Conservation (phyloP, 2,888 invertebrate species). For the Troides oblongomaculatus region DNA sequence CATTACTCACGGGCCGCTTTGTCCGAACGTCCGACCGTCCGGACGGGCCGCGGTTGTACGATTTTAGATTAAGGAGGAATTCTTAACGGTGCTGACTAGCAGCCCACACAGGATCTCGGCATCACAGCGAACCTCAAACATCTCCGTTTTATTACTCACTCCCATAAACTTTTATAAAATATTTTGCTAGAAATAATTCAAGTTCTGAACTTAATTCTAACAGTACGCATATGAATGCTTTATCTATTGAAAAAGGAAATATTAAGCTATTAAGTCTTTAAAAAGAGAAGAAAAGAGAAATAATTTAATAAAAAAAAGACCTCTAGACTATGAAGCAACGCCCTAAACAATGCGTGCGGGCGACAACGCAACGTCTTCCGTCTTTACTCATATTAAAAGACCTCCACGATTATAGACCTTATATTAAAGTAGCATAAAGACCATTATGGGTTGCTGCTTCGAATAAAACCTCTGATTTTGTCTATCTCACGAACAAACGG, state of each 20-base stretch:
- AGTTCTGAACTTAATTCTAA: not conserved
- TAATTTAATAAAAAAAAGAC: conserved; percentile 20
- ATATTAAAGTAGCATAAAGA: not conserved
- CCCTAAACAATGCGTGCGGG: conserved; percentile 50
- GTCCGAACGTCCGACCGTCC: conserved; percentile 42
- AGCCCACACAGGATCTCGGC: conserved; percentile 56
- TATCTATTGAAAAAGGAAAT: not conserved
- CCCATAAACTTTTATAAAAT: not conserved
- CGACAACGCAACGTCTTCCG: conserved; percentile 28
- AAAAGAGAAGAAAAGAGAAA: conserved; percentile 14
- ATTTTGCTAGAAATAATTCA: too few species aligned
- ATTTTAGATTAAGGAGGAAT: conserved; percentile 68
- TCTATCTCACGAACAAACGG: conserved; percentile 30
- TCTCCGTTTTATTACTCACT: conserved; percentile 16
- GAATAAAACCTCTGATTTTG: conserved; percentile 27
- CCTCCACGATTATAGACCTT: conserved; percentile 15
- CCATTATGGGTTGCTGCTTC: conserved; percentile 6
- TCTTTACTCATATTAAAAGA: conserved; percentile 14
- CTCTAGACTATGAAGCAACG: conserved; percentile 36
- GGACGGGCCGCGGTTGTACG: conserved; percentile 55
- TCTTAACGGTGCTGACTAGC: conserved; percentile 64
- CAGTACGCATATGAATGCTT: not conserved
- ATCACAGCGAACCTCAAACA: conserved; percentile 34
- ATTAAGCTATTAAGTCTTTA: conserved; percentile 5
- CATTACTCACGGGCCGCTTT: conserved; percentile 69